Percentiles rank a stretch among this genome's conserved stretches.
Evolutionary conservation across 2,113 vertebrate species (phyloP).

Genomic region (Hemiprocne comata): DNA sequence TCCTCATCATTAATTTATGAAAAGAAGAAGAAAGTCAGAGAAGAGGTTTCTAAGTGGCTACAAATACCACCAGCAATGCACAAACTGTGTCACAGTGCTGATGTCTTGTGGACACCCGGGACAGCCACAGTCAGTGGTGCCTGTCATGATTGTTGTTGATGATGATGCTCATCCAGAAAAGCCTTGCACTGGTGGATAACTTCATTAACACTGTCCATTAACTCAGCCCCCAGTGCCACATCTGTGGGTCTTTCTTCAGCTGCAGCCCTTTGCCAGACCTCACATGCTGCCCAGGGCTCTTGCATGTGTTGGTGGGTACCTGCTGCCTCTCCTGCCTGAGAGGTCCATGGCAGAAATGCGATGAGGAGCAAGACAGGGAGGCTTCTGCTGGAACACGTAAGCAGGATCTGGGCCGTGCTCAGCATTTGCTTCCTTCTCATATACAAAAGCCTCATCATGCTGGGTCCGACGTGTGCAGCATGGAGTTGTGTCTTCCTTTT

Average conservation of each 20-base stretch:
- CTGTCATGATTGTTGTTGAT: neutral
- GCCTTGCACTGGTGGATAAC: neutral
- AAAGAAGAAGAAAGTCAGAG: neutral
- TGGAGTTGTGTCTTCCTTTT: neutral
- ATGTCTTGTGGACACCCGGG: neutral
- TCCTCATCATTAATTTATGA: neutral
- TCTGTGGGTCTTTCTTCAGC: neutral
- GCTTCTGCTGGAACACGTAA: neutral
- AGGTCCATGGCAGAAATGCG: neutral
- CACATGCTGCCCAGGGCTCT: neutral
- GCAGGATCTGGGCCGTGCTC: neutral
- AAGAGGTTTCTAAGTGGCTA: neutral
- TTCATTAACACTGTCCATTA: neutral
- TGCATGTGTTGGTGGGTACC: neutral
- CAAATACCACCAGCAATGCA: neutral
- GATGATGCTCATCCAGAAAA: neutral
- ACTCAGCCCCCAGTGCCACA: fast-evolving
- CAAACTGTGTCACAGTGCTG: neutral
- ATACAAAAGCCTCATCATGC: neutral
- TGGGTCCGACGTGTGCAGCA: neutral
- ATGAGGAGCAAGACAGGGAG: neutral
- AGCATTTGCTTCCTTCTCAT: neutral
- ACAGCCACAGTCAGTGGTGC: fast-evolving
- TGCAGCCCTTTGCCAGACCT: fast-evolving
- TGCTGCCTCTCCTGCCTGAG: neutral